Evolutionary conservation across 2,888 invertebrate genomes (phyloP).

Genomic region (Lissonota sp.): DNA sequence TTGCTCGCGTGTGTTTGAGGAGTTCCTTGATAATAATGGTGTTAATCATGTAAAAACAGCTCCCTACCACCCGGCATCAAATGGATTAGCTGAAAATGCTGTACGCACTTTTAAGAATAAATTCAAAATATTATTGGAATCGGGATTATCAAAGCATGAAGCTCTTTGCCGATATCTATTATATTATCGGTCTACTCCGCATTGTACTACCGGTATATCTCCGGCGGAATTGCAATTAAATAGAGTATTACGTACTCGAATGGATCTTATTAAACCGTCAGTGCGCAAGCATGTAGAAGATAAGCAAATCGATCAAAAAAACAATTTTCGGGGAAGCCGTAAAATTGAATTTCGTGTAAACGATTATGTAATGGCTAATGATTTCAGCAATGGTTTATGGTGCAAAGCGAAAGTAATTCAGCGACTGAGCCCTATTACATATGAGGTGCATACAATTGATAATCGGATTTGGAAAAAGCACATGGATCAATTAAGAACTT

Average conservation of each 20-base stretch:
- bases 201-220: constrained; percentile 52
- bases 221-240: constrained; percentile 48
- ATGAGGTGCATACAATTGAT: constrained; percentile 34
- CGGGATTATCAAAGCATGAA: constrained; percentile 5
- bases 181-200: constrained; percentile 43
- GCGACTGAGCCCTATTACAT: constrained; percentile 57
- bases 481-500: constrained; percentile 14
- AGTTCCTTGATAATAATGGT: constrained; percentile 34
- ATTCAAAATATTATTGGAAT: constrained; percentile 35
- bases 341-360: constrained; percentile 26
- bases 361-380: constrained; percentile 60
- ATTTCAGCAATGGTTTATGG: constrained; percentile 49
- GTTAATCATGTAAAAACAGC: constrained; percentile 45
- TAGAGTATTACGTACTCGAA: constrained; percentile 37
- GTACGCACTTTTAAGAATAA: constrained; percentile 51
- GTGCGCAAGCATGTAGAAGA: constrained; percentile 41
- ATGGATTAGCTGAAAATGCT: constrained; percentile 56
- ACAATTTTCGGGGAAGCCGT: constrained; percentile 56
- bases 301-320: constrained; percentile 46
- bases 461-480: constrained; percentile 26
- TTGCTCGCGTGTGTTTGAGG: constrained; percentile 30
- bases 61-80: background rate
- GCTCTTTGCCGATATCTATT: constrained; percentile 15
- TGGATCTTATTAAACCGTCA: constrained; percentile 39
- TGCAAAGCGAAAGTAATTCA: constrained; percentile 38